These are phyloP conservation scores for Drosophila burlai DNA, from an alignment of 1,140 invertebrate genomes.

Conservation along the genomic window DNA sequence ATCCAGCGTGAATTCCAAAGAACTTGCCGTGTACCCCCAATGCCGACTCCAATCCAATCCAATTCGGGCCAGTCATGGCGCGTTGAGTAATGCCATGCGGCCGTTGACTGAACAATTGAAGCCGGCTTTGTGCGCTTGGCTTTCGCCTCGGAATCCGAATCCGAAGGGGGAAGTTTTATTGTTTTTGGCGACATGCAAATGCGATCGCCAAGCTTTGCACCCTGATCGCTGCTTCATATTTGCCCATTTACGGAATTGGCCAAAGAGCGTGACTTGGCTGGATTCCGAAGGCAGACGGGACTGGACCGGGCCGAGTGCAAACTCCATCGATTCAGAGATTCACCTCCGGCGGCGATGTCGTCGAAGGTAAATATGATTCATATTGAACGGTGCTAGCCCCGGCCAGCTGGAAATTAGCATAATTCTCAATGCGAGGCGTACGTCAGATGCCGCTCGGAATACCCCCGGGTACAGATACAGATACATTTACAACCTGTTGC, in stretches of 20 bases:
- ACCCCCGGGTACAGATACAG: slow-evolving; percentile 24
- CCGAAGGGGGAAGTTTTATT: slow-evolving; percentile 48
- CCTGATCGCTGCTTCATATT: slow-evolving; percentile 18
- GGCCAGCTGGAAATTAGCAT: slow-evolving; percentile 68
- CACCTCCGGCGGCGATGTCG: slow-evolving; percentile 65
- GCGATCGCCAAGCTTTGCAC: slow-evolving; percentile 21
- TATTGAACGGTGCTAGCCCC: slow-evolving; percentile 54
- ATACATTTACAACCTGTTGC: slow-evolving; percentile 30
- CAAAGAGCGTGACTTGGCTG: slow-evolving; percentile 58
- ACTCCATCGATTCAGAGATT: slow-evolving; percentile 39
- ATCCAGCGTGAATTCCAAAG: slow-evolving; percentile 69
- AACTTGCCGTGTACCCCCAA: slow-evolving; percentile 34
- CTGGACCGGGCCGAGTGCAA: slow-evolving; percentile 39
- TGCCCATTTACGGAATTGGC: slow-evolving; percentile 40
- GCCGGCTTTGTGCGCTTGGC: slow-evolving; percentile 17
- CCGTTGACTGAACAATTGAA: slow-evolving; percentile 58
- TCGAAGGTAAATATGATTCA: slow-evolving; percentile 78
- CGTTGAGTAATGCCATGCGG: slow-evolving; percentile 64
- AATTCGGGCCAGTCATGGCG: slow-evolving; percentile 58
- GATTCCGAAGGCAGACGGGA: slow-evolving; percentile 21
- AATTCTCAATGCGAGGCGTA: slow-evolving; percentile 61
- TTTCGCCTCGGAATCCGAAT: slow-evolving; percentile 16
- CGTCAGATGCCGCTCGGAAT: slow-evolving; percentile 48
- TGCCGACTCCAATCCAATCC: slow-evolving; percentile 8
- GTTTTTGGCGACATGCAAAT: slow-evolving; percentile 41